These are phyloP conservation scores for Apoda limacodes DNA, from an alignment of 2,888 invertebrate species.

Conservation along the genomic window DNA sequence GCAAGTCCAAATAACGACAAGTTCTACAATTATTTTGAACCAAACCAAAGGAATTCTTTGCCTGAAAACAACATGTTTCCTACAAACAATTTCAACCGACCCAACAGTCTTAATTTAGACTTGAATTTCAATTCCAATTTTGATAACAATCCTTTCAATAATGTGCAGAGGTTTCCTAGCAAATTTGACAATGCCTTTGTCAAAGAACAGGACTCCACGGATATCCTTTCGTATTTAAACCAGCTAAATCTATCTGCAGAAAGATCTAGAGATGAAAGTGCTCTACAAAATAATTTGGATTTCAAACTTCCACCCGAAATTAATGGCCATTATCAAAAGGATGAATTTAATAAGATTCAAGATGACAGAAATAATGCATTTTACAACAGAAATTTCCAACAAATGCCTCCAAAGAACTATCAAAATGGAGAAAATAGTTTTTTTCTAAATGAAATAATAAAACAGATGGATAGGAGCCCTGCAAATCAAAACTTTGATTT, in stretches of 20 bases:
- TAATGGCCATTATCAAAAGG: constrained; percentile 44
- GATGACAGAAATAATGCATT: constrained; percentile 46
- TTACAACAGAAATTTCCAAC: constrained; percentile 40
- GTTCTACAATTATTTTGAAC: constrained; percentile 57
- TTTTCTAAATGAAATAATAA: constrained; percentile 43
- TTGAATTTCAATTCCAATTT: constrained; percentile 43
- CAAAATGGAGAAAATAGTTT: constrained; percentile 34
- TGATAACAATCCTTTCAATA: constrained; percentile 31
- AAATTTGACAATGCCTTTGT: constrained; percentile 32
- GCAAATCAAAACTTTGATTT: constrained; percentile 47
- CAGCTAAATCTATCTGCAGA: constrained; percentile 45
- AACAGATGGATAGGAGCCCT: constrained; percentile 38
- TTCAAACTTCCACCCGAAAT: constrained; percentile 47
- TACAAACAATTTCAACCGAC: constrained; percentile 39
- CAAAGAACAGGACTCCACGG: constrained; percentile 44
- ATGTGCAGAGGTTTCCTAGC: constrained; percentile 38
- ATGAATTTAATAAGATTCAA: constrained; percentile 41
- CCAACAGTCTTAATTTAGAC: constrained; percentile 53
- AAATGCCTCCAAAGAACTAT: constrained; percentile 37
- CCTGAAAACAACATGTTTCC: constrained; percentile 49
- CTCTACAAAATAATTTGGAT: constrained; percentile 36
- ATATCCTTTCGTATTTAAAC: constrained; percentile 45
- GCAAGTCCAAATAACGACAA: constrained; percentile 47
- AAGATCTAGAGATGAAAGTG: constrained; percentile 33
- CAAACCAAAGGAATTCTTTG: constrained; percentile 57